Base-by-base conservation (phyloP, 2,888 invertebrate species). In the Stratiomys singularior region DNA sequence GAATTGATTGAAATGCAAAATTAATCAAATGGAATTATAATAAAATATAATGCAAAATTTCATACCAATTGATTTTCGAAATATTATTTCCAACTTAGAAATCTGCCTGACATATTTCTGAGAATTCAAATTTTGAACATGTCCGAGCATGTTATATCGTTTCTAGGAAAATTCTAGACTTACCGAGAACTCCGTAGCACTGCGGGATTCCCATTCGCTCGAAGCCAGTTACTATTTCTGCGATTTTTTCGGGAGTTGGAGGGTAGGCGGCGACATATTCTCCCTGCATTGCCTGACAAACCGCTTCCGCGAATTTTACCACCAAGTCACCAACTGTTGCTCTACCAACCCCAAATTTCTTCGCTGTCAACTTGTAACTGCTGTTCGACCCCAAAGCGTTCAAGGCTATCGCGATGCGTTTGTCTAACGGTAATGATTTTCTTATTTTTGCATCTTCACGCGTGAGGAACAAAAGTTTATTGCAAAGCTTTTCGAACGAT, bases 261-360 rank as follows among this genome's bases (percentile, higher is more conserved):
- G 78, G 78, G 46, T 76, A 78, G 3, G 21, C 69, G 13, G 18
- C 52, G 13, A 78, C 1, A 25, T 66, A 78, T 9, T 72, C 44
- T 1, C 23, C 15, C n/a, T 46, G 13, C 30, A 77, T 27, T 1
- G 23, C n/a, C 0, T 78, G 23, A 9, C 63, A 76, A n/a, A 76
- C 66, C n/a, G 52, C 72, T 25, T 1, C 1, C 13, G 47, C 44
- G 37, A 78, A 72, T 21, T 52, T 3, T 9, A 47, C 15, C 2
- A 76, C 67, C 4, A 76, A 23, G 9, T 79, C 79, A n/a, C 80
- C 78, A 0, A 77, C 56, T 11, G 80, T 80, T n/a, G 76, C 37
- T 46, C 77, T 13, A 5, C 80, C 78, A 37, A 80, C 47, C 13
- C 77, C 78, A 44, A 80, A 80, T n/a, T 78, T 28, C 23, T 69